Evolutionary conservation across 2,113 vertebrate genomes (phyloP), one percentile per base, ranked within the genome.

Genomic region (Narcine bancroftii): DNA sequence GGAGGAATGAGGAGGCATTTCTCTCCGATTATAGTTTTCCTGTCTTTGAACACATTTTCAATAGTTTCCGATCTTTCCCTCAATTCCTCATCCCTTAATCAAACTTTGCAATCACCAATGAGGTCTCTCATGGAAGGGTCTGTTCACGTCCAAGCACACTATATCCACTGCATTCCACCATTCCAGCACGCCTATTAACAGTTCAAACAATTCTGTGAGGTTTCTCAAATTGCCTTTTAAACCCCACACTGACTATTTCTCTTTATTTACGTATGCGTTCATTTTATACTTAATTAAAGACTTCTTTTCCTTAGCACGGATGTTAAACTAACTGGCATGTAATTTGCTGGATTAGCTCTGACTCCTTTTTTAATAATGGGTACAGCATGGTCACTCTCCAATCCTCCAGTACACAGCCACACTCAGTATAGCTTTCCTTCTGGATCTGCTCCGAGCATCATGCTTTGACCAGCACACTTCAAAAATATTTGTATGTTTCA

Each of bases 201-300:
- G 26, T 19, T 60, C 53, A 56, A 87, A 15, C 19, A 36, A 87
- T 36, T 56, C 53, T 19, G 21, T 19, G n/a, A 60, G 13, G 5
- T 87, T 60, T 60, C 33, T 56, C 81, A 87, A 56, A 36, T 56
- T 19, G 81, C n/a, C 11, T 87, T 87, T 87, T 21, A 2, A 60
- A 87, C 36, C 17, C 17, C 33, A 53, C 60, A 53, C 81, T 87
- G 81, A 53, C 81, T 60, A 87, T 56, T 87, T 87, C 81, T 60
- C 53, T 87, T 87, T 87, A 87, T 60, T 87, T 60, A 60, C 26
- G 36, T 87, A 60, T 36, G 81, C 60, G 81, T 15, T 56, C n/a
- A 87, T 87, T 87, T 87, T 56, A 87, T 87, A 50, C 53, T 60
- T 87, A 87, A 87, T 87, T 87, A 87, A 87, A 87, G 81, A 87